Evolutionary conservation across 92 coral and sea anemone genomes (phyloP), one percentile per base, ranked within the genome.

Genomic region (Zoanthus sansibaricus): DNA sequence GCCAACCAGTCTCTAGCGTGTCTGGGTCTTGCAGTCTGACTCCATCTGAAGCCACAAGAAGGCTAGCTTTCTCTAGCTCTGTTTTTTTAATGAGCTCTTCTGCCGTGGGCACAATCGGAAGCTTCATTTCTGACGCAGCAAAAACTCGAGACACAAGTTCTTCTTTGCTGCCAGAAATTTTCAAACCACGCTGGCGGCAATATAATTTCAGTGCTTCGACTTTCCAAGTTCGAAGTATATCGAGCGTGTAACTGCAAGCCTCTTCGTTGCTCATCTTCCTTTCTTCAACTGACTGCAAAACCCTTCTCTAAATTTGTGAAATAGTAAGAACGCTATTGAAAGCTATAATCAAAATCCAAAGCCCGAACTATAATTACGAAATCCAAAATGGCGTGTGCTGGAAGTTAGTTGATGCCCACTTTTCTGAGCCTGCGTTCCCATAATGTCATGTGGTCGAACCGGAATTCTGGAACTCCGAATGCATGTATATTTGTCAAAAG

Each of bases 1-100:
- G 76, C 90, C 92, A 90, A 44, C 79, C 87, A 56, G 86, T 82
- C 72, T 86, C 21, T 58, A 86, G 64, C 74, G 87, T 59, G 47
- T 59, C 10, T 10, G 93, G 93, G 49, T 90, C 87, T 17, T 89
- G 92, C 18, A 83, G 79, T 32, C 42, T 76, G 20, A 32, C 51
- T 45, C 87, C 80, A 17, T 49, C 76, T 75, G 83, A 71, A 59
- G 25, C 51, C 72, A 73, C 83, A 25, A 89, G 73, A 68, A 89
- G 86, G 71, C 71, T 84, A 70, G 83, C 90, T 80, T 82, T 80
- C 49, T 82, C 86, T 32, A 75, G 66, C 77, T 86, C 76, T 74
- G 83, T 66, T 71, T 76, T 61, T 46, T 64, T 37, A 37, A 79
- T 74, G 33, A 66, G 72, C 83, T 86, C 74, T 58, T 62, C 89